Base-by-base conservation (phyloP, 2,113 vertebrate genomes). In the Amphilophus citrinellus region DNA sequence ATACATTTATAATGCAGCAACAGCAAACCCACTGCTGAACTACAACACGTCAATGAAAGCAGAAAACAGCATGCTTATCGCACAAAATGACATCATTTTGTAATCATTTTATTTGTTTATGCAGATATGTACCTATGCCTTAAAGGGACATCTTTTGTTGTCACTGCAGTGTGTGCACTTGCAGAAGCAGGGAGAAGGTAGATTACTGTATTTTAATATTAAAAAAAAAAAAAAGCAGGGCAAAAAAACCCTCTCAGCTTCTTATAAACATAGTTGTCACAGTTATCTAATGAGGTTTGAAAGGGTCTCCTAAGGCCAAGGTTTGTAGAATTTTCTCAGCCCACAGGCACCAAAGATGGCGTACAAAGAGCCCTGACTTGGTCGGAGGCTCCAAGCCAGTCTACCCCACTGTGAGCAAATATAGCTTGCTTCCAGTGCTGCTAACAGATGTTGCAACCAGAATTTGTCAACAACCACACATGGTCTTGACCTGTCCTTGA, bases 371-470 rank as follows among this genome's bases (percentile, higher is more conserved):
- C 44, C 0, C 37, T 71, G 60, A 47, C 50, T 10, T 27, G 20
- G 60, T 58, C 5, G 8, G 30, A 82, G 65, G 82, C 77, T 14
- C 7, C 71, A 13, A 42, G 8, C 61, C 60, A 22, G 42, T 76
- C 30, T 77, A 30, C 61, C 39, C 63, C 30, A 68, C 59, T 57
- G 18, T 24, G 61, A 78, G 71, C 17, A 30, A 71, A 58, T 13
- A 7, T 57, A 44, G 75, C 68, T 61, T 57, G 27, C 62, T 79
- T 61, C 39, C 61, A 73, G 63, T 24, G 71, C 44, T 2, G 11
- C 73, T 73, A 86, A 92, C 91, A 95, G 92, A 95, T 95, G 93
- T 91, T 87, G 14, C 76, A 50, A 61, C 59, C 79, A 88, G 77
- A 80, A 78, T 79, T 73, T 53, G 17, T 89, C 76, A 92, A 89